Evolutionary conservation across 2,113 vertebrate genomes (phyloP).

Genomic region (Willisornis vidua): DNA sequence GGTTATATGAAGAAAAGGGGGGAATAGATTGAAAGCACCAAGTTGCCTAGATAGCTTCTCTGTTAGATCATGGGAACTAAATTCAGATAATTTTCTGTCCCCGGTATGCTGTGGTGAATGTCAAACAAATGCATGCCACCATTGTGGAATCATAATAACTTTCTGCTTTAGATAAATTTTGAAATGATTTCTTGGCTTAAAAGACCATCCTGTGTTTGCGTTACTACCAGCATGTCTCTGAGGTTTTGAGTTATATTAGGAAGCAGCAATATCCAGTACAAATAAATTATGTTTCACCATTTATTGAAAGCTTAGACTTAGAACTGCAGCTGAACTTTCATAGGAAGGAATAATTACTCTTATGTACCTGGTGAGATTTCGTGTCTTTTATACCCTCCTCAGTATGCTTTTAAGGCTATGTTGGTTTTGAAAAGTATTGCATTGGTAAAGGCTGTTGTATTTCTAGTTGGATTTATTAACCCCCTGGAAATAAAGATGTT

Average conservation of each 20-base stretch:
- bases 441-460: background rate
- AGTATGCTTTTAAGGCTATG: background rate
- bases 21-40: background rate
- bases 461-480: background rate
- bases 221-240: constrained; percentile 20
- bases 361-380: background rate
- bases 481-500: background rate
- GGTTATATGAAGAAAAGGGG: background rate
- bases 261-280: constrained; percentile 31
- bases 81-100: constrained; percentile 24
- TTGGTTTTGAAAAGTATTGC: background rate
- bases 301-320: constrained; percentile 17
- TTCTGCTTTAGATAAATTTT: constrained; percentile 54
- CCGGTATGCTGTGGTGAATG: background rate
- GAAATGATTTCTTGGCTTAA: constrained; percentile 38
- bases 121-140: constrained; percentile 55
- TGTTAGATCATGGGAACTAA: constrained; percentile 58
- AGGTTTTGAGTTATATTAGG: constrained; percentile 48
- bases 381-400: background rate
- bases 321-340: background rate
- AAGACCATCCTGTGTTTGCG: constrained; percentile 19
- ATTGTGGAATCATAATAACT: constrained; percentile 56
- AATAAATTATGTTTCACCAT: constrained; percentile 33
- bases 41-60: constrained; percentile 29
- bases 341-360: background rate